Evolutionary conservation across 1,140 invertebrate species (phyloP), one percentile per base, ranked within the genome.

Genomic region (Drosophila lacertosa): DNA sequence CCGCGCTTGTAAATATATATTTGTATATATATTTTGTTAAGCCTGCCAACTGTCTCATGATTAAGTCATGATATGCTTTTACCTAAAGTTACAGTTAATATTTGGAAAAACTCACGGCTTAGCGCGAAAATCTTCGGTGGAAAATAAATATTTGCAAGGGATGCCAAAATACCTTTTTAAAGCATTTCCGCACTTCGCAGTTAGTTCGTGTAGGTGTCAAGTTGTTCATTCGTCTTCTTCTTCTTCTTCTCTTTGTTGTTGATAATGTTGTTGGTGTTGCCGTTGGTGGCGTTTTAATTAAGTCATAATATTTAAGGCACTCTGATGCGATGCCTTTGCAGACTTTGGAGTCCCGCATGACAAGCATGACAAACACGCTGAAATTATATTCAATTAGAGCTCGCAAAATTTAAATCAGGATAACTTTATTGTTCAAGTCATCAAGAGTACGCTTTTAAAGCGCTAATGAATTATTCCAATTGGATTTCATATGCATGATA

Each of bases 61-160:
- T 77, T 75, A 84, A 83, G 63, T 75, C 75, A 83, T 72, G 40
- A 68, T 37, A 45, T 57, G 26, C 51, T 48, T 26, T 26, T 50
- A 29, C 7, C 32, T 35, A 45, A 15, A 37, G 13, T 37, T 16
- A 26, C 32, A 16, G 39, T 39, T 53, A 77, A 71, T 77, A 73
- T 74, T 83, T 78, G 65, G 26, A 32, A 45, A 51, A 37, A 63
- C 45, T 54, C 47, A 67, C 32, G 58, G 76, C 70, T 79, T 79
- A 84, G 33, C 48, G 63, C 24, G 48, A 33, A 68, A 63, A 63
- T 63, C 48, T 35, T 39, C 37, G 40, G 42, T 24, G 29, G 7
- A 66, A 68, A 58, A 71, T 80, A 82, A 83, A 83, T 83, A 86
- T 80, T 81, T 86, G 54, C 40, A 74, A 35, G 40, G 47, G 50